Base-by-base conservation (phyloP, 2,888 invertebrate species). In the Tetragonula carbonaria region DNA sequence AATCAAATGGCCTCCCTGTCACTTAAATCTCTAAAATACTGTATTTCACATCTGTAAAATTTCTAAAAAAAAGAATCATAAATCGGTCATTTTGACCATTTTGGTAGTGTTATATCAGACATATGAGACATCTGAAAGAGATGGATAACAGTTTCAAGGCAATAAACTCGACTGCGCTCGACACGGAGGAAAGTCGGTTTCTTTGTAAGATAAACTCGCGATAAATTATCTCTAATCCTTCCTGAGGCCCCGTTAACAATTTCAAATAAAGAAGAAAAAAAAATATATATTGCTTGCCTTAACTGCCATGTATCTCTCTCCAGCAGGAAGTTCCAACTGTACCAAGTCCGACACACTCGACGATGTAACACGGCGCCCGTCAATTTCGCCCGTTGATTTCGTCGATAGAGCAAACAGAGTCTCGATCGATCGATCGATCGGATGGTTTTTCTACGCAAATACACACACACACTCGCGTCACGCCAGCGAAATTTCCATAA, bases 371-470 rank as follows among this genome's bases (percentile, higher is more conserved):
- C 51, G 38, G 11, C 14, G 62, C 2, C 73, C 14, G 28, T 63
- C 57, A 80, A 82, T 23, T 23, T 23, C 23, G 23, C 23, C 23
- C 23, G 80, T 80, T 80, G 76, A 81, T 80, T 65, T 71, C 71
- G 59, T 23, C 33, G 38, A 38, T 5, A 55, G 45, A 55, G n/a
- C 71, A 45, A 70, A 74, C 74, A 74, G 38, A 75, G 45, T 51
- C 62, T 51, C 71, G 62, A 80, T 72, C 62, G 62, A 50, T 13
- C 8, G 21, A 62, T 38, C 38, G 38, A 38, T 38, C 38, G 38
- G 6, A 80, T 83, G 72, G 80, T 80, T 80, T 80, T 80, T 67
- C 45, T 55, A 62, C 68, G 57, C 51, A 68, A 80, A 73, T 57
- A 67, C 72, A 8, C 38, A 38, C 38, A 38, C 38, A 28, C 28